phyloP scores from a whole-genome alignment of 2,113 vertebrate species.

The Protobothrops flavoviridis region DNA sequence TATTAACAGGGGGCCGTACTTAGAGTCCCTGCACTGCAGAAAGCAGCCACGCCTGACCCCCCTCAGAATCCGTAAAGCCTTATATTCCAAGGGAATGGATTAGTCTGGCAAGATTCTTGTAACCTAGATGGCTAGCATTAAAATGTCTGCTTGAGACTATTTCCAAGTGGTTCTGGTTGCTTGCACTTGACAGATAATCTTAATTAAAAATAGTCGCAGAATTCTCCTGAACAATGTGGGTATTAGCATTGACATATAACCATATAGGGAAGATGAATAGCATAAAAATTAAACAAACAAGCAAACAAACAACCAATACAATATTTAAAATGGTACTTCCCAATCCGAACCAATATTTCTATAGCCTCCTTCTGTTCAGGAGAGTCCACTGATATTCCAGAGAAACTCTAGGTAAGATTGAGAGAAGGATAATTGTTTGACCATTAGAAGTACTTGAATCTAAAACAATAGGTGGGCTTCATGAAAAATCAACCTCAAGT shows the following conservation, averaged over 20 bases:
- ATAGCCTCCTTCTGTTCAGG: not conserved
- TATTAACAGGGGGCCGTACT: not conserved
- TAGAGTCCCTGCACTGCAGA: not conserved
- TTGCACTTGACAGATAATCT: not conserved
- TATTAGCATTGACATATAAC: not conserved
- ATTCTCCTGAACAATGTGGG: not conserved
- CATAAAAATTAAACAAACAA: not conserved
- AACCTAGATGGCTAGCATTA: not conserved
- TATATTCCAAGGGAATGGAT: not conserved
- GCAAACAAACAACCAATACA: not conserved
- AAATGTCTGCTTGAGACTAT: not conserved
- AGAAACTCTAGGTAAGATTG: not conserved
- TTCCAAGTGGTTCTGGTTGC: not conserved
- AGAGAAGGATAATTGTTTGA: not conserved
- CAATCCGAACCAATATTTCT: not conserved
- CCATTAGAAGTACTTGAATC: not conserved
- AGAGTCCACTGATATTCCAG: not conserved
- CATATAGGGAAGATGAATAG: not conserved
- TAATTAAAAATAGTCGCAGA: not conserved
- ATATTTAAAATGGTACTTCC: not conserved
- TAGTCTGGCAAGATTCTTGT: not conserved
- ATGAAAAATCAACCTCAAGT: not conserved
- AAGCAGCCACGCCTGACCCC: not conserved
- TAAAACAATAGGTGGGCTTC: not conserved
- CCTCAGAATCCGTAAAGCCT: not conserved